These are phyloP conservation scores for Acanthococcus lagerstroemiae DNA, from an alignment of 2,888 invertebrate species.

Conservation along the genomic window DNA sequence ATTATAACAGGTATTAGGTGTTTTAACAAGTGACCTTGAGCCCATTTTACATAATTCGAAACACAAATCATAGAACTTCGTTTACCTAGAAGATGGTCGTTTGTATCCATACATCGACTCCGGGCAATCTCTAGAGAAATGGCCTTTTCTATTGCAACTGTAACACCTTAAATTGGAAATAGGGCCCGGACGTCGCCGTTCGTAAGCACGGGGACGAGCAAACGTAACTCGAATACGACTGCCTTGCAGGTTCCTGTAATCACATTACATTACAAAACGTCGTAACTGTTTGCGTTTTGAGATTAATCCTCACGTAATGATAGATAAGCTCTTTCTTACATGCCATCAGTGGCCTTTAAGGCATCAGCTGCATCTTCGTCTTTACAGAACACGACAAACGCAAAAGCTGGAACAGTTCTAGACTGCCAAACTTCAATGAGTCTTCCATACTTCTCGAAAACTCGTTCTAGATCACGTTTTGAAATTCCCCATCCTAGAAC, in stretches of 20 bases:
- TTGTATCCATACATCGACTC: slow-evolving; percentile 34
- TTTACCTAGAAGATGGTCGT: slow-evolving; percentile 31
- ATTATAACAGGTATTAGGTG: too few relatives aligned
- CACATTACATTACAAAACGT: neutral
- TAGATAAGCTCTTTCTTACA: slow-evolving; percentile 28
- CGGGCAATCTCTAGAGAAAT: slow-evolving; percentile 34
- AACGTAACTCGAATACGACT: slow-evolving; percentile 34
- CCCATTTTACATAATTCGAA: too few relatives aligned
- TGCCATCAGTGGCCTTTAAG: slow-evolving; percentile 34
- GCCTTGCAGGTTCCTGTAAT: slow-evolving; percentile 33
- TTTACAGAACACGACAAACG: slow-evolving; percentile 34
- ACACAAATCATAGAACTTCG: too few relatives aligned
- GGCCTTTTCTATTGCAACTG: slow-evolving; percentile 34
- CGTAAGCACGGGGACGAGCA: slow-evolving; percentile 34
- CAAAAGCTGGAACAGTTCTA: slow-evolving; percentile 34
- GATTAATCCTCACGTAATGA: neutral
- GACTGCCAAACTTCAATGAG: slow-evolving; percentile 35
- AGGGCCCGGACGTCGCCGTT: slow-evolving; percentile 32
- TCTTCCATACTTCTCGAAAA: slow-evolving; percentile 34
- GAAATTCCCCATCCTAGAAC: slow-evolving; percentile 34
- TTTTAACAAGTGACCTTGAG: too few relatives aligned
- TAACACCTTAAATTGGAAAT: slow-evolving; percentile 33
- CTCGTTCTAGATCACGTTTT: slow-evolving; percentile 34
- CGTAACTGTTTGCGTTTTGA: neutral
- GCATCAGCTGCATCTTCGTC: slow-evolving; percentile 35